Percentiles rank a stretch among this genome's conserved stretches.
Conservation (phyloP, 2,113 vertebrate species). For the Ailurus styani region DNA sequence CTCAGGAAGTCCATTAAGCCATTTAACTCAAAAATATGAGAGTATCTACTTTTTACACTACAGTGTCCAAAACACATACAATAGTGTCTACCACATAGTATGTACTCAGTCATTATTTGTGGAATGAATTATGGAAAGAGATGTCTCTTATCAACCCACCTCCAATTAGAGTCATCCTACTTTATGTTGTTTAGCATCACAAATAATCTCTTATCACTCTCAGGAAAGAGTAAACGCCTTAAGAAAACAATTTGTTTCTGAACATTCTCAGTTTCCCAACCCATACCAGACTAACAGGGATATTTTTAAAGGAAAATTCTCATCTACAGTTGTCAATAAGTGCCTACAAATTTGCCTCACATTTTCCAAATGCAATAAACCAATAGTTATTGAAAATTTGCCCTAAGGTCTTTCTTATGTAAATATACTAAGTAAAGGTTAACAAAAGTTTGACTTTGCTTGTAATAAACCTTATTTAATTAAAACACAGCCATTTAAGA, state of each 20-base stretch:
- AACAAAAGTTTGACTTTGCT: not conserved
- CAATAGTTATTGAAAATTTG: not conserved
- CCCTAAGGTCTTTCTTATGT: not conserved
- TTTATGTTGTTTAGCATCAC: not conserved
- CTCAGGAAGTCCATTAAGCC: not conserved
- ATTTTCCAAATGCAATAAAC: not conserved
- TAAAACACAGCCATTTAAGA: not conserved
- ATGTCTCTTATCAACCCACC: not conserved
- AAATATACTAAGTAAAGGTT: not conserved
- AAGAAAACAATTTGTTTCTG: not conserved
- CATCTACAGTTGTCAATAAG: not conserved
- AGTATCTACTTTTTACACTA: not conserved
- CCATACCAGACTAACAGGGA: not conserved
- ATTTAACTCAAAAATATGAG: not conserved
- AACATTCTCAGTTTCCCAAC: not conserved
- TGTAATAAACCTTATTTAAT: not conserved
- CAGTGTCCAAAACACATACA: not conserved
- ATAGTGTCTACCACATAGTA: not conserved
- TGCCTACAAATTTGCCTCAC: not conserved
- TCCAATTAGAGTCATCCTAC: not conserved
- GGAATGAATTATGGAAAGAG: not conserved
- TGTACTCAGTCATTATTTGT: not conserved
- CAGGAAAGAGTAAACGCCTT: not conserved
- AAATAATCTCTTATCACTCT: not conserved
- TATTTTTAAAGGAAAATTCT: not conserved